phyloP scores from a whole-genome alignment of 2,797 vertebrate genomes.

The Apodemus agrarius region DNA sequence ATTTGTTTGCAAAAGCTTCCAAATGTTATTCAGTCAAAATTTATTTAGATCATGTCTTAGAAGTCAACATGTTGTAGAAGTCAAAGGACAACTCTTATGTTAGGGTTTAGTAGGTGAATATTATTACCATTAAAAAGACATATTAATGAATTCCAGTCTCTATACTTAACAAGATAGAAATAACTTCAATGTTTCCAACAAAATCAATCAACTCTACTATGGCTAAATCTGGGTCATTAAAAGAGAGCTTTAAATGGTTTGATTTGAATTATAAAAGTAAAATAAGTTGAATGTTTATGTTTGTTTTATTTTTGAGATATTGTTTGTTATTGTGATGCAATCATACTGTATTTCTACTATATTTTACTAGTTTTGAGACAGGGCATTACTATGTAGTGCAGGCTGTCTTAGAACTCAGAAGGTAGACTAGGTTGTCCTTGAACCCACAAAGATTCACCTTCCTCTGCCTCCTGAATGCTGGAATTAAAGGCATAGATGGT shows the following conservation, averaged over 20 bases:
- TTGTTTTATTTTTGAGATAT: conserved; percentile 10
- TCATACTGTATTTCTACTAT: conserved; percentile 1
- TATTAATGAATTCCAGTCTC: conserved; percentile 18
- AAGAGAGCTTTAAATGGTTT: conserved; percentile 43
- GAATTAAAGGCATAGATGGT: not conserved
- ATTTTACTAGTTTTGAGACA: not conserved
- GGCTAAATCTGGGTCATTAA: conserved; percentile 48
- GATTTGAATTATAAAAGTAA: not conserved
- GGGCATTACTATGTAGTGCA: not conserved
- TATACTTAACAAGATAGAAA: conserved; percentile 24
- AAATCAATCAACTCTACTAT: conserved; percentile 12
- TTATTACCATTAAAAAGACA: conserved; percentile 27
- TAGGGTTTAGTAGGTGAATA: conserved; percentile 10
- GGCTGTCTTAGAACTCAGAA: not conserved
- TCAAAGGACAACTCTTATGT: conserved; percentile 10
- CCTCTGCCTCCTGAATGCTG: not conserved
- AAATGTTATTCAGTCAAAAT: conserved; percentile 9
- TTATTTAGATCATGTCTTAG: conserved; percentile 47
- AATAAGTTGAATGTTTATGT: not conserved
- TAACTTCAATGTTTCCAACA: conserved; percentile 41
- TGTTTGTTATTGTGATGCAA: not conserved
- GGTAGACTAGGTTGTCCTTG: not conserved
- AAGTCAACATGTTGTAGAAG: not conserved
- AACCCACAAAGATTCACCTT: not conserved
- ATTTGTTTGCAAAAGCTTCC: conserved; percentile 32